These are phyloP conservation scores for Venusia cambrica DNA, from an alignment of 2,888 invertebrate genomes.

Conservation along the genomic window DNA sequence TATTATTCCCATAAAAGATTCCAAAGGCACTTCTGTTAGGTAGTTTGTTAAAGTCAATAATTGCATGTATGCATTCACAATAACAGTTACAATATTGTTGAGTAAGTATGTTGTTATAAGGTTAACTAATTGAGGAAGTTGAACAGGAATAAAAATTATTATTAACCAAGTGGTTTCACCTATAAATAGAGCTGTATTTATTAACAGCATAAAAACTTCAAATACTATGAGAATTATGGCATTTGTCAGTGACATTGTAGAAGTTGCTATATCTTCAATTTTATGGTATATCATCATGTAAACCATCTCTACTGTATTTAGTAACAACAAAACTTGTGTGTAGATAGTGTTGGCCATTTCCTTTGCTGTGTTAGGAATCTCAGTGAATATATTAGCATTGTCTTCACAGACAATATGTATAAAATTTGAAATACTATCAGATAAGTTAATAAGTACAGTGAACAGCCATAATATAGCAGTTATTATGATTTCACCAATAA, in stretches of 20 bases:
- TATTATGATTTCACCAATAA: constrained; percentile 61
- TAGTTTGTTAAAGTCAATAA: constrained; percentile 65
- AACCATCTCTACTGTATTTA: constrained; percentile 37
- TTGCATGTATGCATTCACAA: constrained; percentile 54
- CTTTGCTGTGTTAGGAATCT: constrained; percentile 53
- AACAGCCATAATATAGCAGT: constrained; percentile 42
- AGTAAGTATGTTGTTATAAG: constrained; percentile 40
- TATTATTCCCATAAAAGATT: constrained; percentile 66
- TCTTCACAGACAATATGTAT: constrained; percentile 71
- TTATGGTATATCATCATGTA: constrained; percentile 36
- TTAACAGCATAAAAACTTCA: constrained; percentile 51
- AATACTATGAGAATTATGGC: constrained; percentile 39
- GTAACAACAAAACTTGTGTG: constrained; percentile 30
- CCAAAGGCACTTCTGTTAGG: constrained; percentile 70
- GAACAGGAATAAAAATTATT: constrained; percentile 64
- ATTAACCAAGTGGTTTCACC: constrained; percentile 66
- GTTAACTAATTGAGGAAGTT: constrained; percentile 56
- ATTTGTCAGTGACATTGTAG: constrained; percentile 40
- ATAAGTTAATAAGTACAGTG: constrained; percentile 36
- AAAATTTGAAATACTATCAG: constrained; percentile 46
- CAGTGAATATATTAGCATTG: constrained; percentile 58
- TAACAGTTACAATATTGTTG: constrained; percentile 34
- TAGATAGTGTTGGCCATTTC: constrained; percentile 28
- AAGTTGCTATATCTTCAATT: constrained; percentile 32
- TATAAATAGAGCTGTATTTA: constrained; percentile 51